Conservation (phyloP, 2,113 vertebrate genomes). For the Malurus melanocephalus region DNA sequence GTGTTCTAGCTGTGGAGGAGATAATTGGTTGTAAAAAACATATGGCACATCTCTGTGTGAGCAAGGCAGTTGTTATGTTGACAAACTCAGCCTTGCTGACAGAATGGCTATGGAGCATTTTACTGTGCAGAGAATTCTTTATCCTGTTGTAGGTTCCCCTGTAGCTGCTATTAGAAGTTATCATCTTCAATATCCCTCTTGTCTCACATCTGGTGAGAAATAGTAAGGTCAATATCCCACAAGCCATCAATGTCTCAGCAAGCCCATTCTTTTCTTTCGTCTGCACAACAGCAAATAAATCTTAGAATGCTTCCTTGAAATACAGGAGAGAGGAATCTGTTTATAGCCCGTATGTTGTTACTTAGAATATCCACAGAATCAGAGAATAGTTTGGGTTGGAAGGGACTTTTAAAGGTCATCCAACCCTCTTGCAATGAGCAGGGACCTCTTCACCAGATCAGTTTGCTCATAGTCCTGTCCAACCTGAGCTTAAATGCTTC, state of each 20-base stretch:
- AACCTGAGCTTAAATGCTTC: not conserved
- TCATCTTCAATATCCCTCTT: not conserved
- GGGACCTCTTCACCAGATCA: not conserved
- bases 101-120: not conserved
- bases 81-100: constrained; percentile 6
- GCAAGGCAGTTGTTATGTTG: constrained; percentile 21
- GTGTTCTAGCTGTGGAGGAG: constrained; percentile 10
- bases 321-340: not conserved
- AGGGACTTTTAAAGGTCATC: not conserved
- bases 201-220: constrained; percentile 3
- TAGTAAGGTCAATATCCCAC: not conserved
- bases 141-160: not conserved
- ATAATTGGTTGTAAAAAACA: constrained; percentile 48
- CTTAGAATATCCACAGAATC: not conserved
- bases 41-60: constrained; percentile 38
- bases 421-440: not conserved
- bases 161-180: not conserved
- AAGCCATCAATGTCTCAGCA: not conserved
- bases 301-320: not conserved
- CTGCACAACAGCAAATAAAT: not conserved
- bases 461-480: not conserved
- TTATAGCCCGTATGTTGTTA: not conserved
- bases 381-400: not conserved
- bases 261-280: not conserved
- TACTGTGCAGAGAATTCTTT: not conserved